phyloP scores from a whole-genome alignment of 2,797 vertebrate genomes.

The Lagodon rhomboides region DNA sequence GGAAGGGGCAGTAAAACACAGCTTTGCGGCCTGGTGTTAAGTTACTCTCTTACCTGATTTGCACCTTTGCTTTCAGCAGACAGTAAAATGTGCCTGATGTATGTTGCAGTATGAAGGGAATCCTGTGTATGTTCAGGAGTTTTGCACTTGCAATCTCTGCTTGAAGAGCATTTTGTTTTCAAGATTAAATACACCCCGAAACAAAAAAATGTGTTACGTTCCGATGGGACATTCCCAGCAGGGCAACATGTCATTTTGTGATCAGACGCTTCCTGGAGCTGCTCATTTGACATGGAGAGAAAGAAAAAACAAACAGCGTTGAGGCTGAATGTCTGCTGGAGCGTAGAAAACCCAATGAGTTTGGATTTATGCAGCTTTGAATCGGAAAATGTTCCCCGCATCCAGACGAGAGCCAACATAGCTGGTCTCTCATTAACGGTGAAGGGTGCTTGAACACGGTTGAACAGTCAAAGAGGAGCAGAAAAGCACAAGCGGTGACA shows the following conservation, averaged over 20 bases:
- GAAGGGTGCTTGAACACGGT: conserved; percentile 10
- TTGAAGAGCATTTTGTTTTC: not conserved
- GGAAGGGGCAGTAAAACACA: not conserved
- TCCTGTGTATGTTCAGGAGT: not conserved
- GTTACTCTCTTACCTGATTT: not conserved
- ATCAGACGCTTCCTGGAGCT: conserved; percentile 17
- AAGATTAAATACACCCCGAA: not conserved
- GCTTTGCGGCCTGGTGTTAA: not conserved
- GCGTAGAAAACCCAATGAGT: conserved; percentile 10
- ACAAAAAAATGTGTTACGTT: conserved; percentile 14
- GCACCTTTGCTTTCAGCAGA: not conserved
- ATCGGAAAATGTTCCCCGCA: not conserved
- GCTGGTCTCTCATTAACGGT: conserved; percentile 4
- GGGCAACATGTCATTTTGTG: conserved; percentile 13
- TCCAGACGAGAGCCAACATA: not conserved
- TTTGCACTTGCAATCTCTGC: not conserved
- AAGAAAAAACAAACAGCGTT: not conserved
- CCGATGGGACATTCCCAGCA: conserved; percentile 9
- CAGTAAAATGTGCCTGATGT: not conserved
- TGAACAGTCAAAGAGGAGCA: not conserved
- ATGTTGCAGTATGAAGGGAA: not conserved
- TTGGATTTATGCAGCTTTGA: conserved; percentile 11
- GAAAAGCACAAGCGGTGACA: not conserved
- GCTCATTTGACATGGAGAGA: not conserved
- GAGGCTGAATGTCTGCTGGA: conserved; percentile 16